Evolutionary conservation across 2,888 invertebrate genomes (phyloP).

Genomic region (Escarpia spicata): DNA sequence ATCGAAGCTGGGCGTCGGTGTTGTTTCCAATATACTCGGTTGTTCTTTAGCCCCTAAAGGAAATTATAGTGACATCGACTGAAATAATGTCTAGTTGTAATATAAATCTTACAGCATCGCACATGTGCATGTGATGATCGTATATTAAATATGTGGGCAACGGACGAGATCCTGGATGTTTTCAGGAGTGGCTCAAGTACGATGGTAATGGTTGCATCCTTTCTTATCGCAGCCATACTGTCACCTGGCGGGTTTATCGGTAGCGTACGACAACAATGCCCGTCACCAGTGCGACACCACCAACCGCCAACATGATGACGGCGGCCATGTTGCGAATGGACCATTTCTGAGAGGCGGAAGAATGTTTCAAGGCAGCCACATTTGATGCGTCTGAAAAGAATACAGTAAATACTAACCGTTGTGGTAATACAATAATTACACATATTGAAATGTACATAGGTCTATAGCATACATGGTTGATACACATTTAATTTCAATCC

Average conservation of each 20-base stretch:
- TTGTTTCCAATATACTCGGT: not conserved
- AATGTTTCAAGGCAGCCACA: constrained; percentile 2
- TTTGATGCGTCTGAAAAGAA: not conserved
- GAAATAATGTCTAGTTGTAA: not conserved
- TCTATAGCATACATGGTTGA: too few relatives aligned
- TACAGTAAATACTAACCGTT: not conserved
- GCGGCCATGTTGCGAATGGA: constrained; percentile 5
- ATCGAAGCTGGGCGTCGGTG: not conserved
- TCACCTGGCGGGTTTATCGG: not conserved
- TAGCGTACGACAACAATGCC: not conserved
- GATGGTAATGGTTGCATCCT: not conserved
- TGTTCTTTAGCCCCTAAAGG: not conserved
- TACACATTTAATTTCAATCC: too few relatives aligned
- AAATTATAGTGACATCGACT: not conserved
- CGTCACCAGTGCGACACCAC: not conserved
- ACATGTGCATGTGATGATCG: not conserved
- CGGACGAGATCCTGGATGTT: not conserved
- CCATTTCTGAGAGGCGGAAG: not conserved
- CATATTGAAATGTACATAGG: not conserved
- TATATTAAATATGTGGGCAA: not conserved
- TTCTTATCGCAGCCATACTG: not conserved
- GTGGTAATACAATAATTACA: not conserved
- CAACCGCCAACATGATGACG: not conserved
- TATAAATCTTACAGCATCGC: not conserved
- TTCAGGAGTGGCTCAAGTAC: not conserved